These are phyloP conservation scores for Hypomecis punctinalis DNA, from an alignment of 2,888 invertebrate species.

Conservation along the genomic window DNA sequence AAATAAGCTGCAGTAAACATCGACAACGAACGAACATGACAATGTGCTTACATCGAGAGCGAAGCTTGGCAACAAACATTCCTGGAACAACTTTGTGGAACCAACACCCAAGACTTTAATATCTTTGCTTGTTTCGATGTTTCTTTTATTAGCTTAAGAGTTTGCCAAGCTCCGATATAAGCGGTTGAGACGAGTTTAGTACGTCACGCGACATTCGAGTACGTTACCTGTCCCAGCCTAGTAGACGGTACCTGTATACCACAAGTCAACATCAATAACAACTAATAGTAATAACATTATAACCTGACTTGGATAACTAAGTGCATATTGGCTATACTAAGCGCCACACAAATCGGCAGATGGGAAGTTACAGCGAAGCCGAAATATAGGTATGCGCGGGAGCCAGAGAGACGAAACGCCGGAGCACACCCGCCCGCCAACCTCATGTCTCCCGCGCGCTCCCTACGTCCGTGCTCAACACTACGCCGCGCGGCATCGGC, in stretches of 20 bases:
- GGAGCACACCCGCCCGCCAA: too few relatives aligned
- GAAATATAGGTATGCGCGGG: too few relatives aligned
- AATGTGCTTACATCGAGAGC: slow-evolving; percentile 38
- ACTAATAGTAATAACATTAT: too few relatives aligned
- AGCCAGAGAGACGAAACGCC: too few relatives aligned
- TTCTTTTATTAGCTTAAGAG: not conserved
- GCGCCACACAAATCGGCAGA: too few relatives aligned
- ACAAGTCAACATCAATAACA: slow-evolving; percentile 47
- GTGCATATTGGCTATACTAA: too few relatives aligned
- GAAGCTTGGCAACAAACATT: slow-evolving; percentile 19
- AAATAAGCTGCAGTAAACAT: slow-evolving; percentile 39
- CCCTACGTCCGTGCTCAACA: too few relatives aligned
- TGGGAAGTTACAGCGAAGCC: too few relatives aligned
- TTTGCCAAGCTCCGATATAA: slow-evolving; percentile 44
- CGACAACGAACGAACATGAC: slow-evolving; percentile 41
- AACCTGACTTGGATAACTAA: too few relatives aligned
- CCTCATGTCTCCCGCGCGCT: too few relatives aligned
- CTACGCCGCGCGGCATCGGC: too few relatives aligned
- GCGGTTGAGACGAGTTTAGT: slow-evolving; percentile 46
- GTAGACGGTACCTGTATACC: slow-evolving; percentile 87
- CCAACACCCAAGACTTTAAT: not conserved
- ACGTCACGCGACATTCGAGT: slow-evolving; percentile 58
- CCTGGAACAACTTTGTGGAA: too few relatives aligned
- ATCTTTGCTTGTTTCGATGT: not conserved
- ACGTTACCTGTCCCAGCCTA: slow-evolving; percentile 91